These are phyloP conservation scores for Phytoseiulus persimilis DNA, from an alignment of 2,888 invertebrate genomes.

Conservation along the genomic window DNA sequence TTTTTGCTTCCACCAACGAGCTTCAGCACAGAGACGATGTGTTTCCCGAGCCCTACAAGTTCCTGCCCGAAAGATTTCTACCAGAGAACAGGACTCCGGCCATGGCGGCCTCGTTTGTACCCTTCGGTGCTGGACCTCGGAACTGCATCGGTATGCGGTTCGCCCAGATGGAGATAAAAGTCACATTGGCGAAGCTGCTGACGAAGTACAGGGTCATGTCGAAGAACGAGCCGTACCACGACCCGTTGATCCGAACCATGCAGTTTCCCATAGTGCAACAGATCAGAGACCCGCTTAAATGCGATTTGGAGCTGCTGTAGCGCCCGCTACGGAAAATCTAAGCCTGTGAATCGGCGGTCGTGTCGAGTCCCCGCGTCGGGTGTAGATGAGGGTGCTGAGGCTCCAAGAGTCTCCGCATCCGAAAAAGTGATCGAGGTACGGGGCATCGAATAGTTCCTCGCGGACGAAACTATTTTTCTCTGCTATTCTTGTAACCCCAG, in stretches of 20 bases:
- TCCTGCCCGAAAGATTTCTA: conserved; percentile 46
- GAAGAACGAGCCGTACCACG: no score
- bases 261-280: not conserved
- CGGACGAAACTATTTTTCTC: no score
- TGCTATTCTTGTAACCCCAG: no score
- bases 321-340: no score
- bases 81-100: conserved; percentile 40
- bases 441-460: no score
- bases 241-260: no score
- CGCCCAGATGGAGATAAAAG: conserved; percentile 44
- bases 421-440: no score
- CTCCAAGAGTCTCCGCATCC: no score
- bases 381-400: no score
- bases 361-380: no score
- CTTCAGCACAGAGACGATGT: conserved; percentile 46
- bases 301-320: not conserved
- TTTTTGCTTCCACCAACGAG: conserved; percentile 46
- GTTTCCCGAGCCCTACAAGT: conserved; percentile 47
- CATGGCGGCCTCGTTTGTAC: not conserved
- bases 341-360: no score
- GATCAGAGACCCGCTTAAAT: not conserved
- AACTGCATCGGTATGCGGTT: conserved; percentile 45
- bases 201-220: conserved; percentile 42
- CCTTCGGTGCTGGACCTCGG: conserved; percentile 45
- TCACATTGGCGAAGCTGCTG: conserved; percentile 43